Evolutionary conservation across 2,797 vertebrate species (phyloP), one percentile per base, ranked within the genome.

Genomic region (Tokudaia muenninki): DNA sequence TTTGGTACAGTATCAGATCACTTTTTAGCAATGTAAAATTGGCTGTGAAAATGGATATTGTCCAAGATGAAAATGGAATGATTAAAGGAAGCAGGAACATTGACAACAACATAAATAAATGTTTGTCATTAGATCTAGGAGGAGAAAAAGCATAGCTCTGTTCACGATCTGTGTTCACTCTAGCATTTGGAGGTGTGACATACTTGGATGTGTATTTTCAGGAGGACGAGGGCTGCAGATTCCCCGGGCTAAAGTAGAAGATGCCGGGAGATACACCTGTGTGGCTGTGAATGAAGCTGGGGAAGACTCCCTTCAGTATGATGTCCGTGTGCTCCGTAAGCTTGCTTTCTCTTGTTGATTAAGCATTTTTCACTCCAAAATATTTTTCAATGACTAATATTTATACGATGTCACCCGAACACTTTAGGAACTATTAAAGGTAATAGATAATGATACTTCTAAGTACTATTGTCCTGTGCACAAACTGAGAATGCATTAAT

Each of bases 201-300:
- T 34, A 3, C 17, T 6, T 17, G 55, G 26, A 0, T 88, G 0
- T 93, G 0, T 92, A 3, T 90, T 97, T 95, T 78, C 97, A 99
- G 99, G 99, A 63, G 99, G 99, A 12, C 98, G 99, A 94, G 99
- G 99, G 63, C 95, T 99, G 87, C 99, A 99, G 98, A 99, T 99
- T 65, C 98, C 99, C 31, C 98, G 99, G 93, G 99, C 98, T 0
- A 99, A 98, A 65, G 97, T 96, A 6, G 99, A 99, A 52, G 99
- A 99, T 91, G 99, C 99, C 0, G 99, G 99, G 34, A 99, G 99
- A 81, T 99, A 99, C 41, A 98, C 94, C 0, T 99, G 99, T 59
- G 99, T 99, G 97, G 99, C 99, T 0, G 98, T 99, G 78, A 99
- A 99, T 0, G 99, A 99, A 96, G 99, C 99, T 0, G 99, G 99